These are phyloP conservation scores for Elaeidobius kamerunicus DNA, from an alignment of 2,888 invertebrate genomes.

Conservation along the genomic window DNA sequence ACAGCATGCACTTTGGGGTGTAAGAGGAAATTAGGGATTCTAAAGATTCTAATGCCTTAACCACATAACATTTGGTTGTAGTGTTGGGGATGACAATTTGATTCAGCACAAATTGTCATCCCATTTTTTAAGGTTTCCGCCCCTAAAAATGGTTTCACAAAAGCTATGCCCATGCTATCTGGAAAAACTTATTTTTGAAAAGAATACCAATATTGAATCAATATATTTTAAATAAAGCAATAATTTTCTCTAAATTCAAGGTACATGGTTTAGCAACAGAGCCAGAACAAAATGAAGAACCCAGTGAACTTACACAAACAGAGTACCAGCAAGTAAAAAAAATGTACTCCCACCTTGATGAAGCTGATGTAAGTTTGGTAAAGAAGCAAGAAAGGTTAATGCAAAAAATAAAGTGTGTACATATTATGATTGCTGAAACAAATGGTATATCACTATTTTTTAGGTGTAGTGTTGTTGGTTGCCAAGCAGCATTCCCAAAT, in stretches of 20 bases:
- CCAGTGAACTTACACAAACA: neutral
- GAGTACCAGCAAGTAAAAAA: conserved; percentile 1
- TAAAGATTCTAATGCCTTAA: neutral
- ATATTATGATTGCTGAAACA: neutral
- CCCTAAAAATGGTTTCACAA: too few relatives aligned
- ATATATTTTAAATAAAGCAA: neutral
- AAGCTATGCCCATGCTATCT: too few relatives aligned
- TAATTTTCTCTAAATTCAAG: neutral
- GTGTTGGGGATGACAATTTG: too few relatives aligned
- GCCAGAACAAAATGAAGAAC: neutral
- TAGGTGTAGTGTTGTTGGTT: conserved; percentile 56
- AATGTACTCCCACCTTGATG: conserved; percentile 11
- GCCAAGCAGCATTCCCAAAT: conserved; percentile 55
- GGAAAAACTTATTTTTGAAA: too few relatives aligned
- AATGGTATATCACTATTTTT: conserved; percentile 1
- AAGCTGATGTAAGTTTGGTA: conserved; percentile 28
- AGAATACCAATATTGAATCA: too few relatives aligned
- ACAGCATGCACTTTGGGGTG: too few relatives aligned
- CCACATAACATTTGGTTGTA: too few relatives aligned
- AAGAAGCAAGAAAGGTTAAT: conserved; percentile 40
- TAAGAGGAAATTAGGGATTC: neutral
- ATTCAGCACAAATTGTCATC: too few relatives aligned
- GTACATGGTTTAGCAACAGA: conserved; percentile 14
- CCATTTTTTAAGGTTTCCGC: too few relatives aligned
- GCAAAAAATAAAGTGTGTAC: conserved; percentile 39